phyloP scores from a whole-genome alignment of 1,140 invertebrate genomes.

The Magallana angulata region DNA sequence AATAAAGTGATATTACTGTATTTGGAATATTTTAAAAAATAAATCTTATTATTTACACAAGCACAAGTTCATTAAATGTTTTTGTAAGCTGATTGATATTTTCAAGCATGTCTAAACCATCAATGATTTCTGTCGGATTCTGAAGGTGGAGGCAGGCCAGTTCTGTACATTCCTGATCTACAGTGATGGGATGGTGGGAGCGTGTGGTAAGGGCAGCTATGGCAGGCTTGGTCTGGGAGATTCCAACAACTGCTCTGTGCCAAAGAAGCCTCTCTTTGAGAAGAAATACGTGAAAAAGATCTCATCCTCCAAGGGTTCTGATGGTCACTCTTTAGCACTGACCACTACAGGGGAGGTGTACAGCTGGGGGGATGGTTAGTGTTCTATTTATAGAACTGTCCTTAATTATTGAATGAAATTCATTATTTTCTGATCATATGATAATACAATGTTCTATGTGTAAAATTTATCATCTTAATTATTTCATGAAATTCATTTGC shows the following conservation, averaged over 20 bases:
- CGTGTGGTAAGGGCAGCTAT: constrained; percentile 84
- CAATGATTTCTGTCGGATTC: neutral
- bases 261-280: constrained; percentile 81
- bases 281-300: constrained; percentile 77
- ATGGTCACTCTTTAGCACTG: constrained; percentile 96
- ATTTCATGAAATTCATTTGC: too few species aligned
- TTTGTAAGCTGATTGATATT: too few species aligned
- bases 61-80: too few species aligned
- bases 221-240: constrained; percentile 83
- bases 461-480: too few species aligned
- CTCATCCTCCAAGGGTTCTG: constrained; percentile 83
- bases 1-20: too few species aligned
- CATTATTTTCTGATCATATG: too few species aligned
- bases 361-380: constrained; percentile 94
- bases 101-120: neutral
- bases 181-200: constrained; percentile 82
- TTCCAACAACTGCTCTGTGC: constrained; percentile 82
- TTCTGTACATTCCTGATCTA: constrained; percentile 86
- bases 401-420: too few species aligned
- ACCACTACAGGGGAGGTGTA: constrained; percentile 94
- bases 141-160: constrained; percentile 84
- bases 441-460: too few species aligned
- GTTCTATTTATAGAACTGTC: too few species aligned
- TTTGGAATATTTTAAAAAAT: too few species aligned
- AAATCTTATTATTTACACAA: too few species aligned